These are phyloP conservation scores for Neosilurus mollespiculum DNA, from an alignment of 2,797 vertebrate species.

Conservation along the genomic window DNA sequence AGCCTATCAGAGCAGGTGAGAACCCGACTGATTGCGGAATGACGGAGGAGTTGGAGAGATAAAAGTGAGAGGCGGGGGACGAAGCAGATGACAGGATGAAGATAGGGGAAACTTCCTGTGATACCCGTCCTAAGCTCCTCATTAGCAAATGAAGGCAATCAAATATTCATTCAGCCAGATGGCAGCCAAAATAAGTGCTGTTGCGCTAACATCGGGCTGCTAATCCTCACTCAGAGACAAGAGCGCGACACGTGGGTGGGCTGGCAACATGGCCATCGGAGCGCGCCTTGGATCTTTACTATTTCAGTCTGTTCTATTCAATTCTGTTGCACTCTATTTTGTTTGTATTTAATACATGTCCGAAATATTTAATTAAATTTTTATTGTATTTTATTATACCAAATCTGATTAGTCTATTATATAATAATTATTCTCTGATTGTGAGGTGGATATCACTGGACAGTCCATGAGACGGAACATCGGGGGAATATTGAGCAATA, in stretches of 20 bases:
- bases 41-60: slow-evolving; percentile 24
- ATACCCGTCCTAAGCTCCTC: slow-evolving; percentile 58
- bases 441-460: no score
- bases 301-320: neutral
- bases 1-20: neutral
- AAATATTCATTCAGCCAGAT: slow-evolving; percentile 70
- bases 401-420: no score
- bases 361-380: neutral
- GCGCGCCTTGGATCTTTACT: neutral
- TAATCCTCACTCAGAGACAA: slow-evolving; percentile 20
- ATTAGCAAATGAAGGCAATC: slow-evolving; percentile 69
- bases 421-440: neutral
- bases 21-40: slow-evolving; percentile 6
- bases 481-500: no score
- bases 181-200: slow-evolving; percentile 56
- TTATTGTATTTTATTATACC: neutral
- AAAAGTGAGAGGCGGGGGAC: slow-evolving; percentile 28
- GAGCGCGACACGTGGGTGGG: neutral
- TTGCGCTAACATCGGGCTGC: slow-evolving; percentile 30
- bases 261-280: neutral
- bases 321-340: neutral
- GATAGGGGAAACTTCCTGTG: slow-evolving; percentile 55
- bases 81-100: slow-evolving; percentile 42
- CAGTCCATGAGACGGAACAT: no score
- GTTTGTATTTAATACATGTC: no score